phyloP scores from a whole-genome alignment of 2,113 vertebrate species.

The Tonatia bakeri region DNA sequence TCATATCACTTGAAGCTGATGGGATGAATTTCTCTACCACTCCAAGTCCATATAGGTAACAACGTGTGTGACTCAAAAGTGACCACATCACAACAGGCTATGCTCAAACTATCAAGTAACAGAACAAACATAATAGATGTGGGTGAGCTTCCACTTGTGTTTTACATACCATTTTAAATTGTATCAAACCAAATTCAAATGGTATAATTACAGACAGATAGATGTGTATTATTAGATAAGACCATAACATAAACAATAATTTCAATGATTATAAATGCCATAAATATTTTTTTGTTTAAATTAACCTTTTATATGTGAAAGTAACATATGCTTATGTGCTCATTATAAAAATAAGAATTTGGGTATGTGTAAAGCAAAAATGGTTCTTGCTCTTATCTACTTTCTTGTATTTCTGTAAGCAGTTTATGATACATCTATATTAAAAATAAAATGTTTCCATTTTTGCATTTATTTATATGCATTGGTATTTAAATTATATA shows the following conservation, averaged over 20 bases:
- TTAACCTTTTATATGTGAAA: background rate
- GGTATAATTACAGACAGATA: background rate
- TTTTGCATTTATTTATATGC: background rate
- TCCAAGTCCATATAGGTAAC: background rate
- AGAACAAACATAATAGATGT: background rate
- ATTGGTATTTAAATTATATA: background rate
- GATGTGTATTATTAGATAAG: background rate
- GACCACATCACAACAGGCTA: background rate
- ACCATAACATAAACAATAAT: background rate
- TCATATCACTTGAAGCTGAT: background rate
- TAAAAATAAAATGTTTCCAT: background rate
- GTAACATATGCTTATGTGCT: rapidly evolving
- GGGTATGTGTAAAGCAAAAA: background rate
- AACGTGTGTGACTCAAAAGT: background rate
- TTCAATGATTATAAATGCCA: background rate
- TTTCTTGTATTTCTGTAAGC: background rate
- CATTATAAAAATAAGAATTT: background rate
- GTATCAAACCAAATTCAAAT: background rate
- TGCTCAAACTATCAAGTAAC: background rate
- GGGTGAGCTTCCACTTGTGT: background rate
- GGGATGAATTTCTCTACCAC: background rate
- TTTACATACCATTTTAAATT: background rate
- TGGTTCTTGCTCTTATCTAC: rapidly evolving
- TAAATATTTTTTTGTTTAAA: background rate
- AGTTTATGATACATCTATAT: background rate